These are phyloP conservation scores for Alosa alosa DNA, from an alignment of 2,113 vertebrate genomes.

Conservation along the genomic window DNA sequence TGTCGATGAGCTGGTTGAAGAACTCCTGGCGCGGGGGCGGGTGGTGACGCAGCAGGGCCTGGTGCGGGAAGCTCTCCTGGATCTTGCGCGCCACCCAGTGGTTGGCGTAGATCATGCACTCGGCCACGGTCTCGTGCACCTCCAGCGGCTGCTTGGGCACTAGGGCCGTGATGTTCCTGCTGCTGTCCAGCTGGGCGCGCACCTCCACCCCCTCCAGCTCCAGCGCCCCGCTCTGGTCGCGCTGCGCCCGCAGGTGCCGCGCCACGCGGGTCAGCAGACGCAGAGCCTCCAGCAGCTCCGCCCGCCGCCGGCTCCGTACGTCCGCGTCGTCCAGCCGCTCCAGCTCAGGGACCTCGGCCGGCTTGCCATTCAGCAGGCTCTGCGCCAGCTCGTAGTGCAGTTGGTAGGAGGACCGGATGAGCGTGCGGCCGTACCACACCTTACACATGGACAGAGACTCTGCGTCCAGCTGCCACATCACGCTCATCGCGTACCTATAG, in stretches of 20 bases:
- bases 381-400: constrained; percentile 87
- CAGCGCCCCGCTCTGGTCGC: constrained; percentile 82
- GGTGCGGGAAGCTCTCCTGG: constrained; percentile 81
- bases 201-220: constrained; percentile 92
- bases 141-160: constrained; percentile 89
- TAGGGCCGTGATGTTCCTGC: constrained; percentile 84
- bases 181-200: constrained; percentile 82
- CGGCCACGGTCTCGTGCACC: constrained; percentile 91
- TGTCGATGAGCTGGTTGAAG: constrained; percentile 81
- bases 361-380: not conserved
- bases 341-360: constrained; percentile 72
- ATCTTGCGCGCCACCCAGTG: constrained; percentile 96
- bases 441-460: constrained; percentile 65
- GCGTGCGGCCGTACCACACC: constrained; percentile 78
- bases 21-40: constrained; percentile 86
- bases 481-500: constrained; percentile 86
- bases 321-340: constrained; percentile 51
- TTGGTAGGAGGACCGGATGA: constrained; percentile 91
- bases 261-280: constrained; percentile 79
- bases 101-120: constrained; percentile 98
- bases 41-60: constrained; percentile 85
- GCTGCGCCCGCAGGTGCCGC: constrained; percentile 72
- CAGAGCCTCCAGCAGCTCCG: constrained; percentile 76
- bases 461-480: constrained; percentile 87
- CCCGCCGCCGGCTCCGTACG: constrained; percentile 59